phyloP scores from a whole-genome alignment of 2,888 invertebrate genomes.

The Pammene fasciana region DNA sequence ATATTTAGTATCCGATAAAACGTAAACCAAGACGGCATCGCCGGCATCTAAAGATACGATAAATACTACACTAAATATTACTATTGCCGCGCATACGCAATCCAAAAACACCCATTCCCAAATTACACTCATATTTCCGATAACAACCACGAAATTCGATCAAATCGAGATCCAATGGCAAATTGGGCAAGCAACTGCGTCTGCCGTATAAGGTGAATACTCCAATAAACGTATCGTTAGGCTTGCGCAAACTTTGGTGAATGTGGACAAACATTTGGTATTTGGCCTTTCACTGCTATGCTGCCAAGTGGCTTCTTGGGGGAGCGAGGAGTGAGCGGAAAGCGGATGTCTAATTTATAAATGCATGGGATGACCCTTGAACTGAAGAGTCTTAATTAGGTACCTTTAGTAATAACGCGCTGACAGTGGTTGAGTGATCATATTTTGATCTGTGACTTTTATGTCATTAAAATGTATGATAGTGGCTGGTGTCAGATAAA shows the following conservation, averaged over 20 bases:
- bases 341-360: neutral
- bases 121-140: slow-evolving; percentile 17
- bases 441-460: too few relatives aligned
- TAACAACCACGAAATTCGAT: slow-evolving; percentile 25
- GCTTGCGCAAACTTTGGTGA: slow-evolving; percentile 39
- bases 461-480: too few relatives aligned
- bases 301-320: slow-evolving; percentile 17
- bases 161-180: slow-evolving; percentile 24
- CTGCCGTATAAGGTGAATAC: slow-evolving; percentile 36
- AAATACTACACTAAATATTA: neutral
- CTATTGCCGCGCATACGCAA: neutral
- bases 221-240: slow-evolving; percentile 24
- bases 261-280: slow-evolving; percentile 39
- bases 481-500: too few relatives aligned
- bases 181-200: slow-evolving; percentile 10
- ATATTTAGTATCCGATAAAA: too few relatives aligned
- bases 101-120: slow-evolving; percentile 1
- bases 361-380: neutral
- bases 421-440: too few relatives aligned
- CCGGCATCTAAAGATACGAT: neutral
- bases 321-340: slow-evolving; percentile 14
- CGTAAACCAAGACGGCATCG: too few relatives aligned
- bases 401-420: too few relatives aligned
- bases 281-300: slow-evolving; percentile 43
- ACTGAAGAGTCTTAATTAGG: neutral